Evolutionary conservation across 2,888 invertebrate genomes (phyloP).

Genomic region (Nomada lathburiana): DNA sequence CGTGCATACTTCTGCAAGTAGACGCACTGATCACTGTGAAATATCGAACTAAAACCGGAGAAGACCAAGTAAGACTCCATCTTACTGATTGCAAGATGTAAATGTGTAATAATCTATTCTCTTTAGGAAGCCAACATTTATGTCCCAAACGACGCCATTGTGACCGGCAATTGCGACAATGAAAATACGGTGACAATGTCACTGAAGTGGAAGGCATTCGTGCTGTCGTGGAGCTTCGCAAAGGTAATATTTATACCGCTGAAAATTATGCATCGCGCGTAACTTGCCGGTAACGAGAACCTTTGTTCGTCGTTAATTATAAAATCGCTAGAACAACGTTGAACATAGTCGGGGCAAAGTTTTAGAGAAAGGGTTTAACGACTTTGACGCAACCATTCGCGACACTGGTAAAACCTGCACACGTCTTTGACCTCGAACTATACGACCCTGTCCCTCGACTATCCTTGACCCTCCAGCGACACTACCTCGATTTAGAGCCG

Average conservation of each 20-base stretch:
- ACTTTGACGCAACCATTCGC: too few relatives aligned
- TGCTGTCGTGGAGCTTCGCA: slow-evolving; percentile 90
- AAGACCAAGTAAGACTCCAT: slow-evolving; percentile 83
- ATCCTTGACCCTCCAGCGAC: too few relatives aligned
- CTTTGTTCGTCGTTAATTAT: too few relatives aligned
- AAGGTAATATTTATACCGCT: slow-evolving; percentile 86
- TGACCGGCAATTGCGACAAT: slow-evolving; percentile 91
- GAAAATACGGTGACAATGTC: slow-evolving; percentile 90
- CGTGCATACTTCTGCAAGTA: slow-evolving; percentile 91
- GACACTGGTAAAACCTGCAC: too few relatives aligned
- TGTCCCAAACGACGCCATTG: slow-evolving; percentile 90
- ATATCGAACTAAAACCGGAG: slow-evolving; percentile 89
- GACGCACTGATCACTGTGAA: slow-evolving; percentile 90
- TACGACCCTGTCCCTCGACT: too few relatives aligned
- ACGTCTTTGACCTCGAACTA: too few relatives aligned
- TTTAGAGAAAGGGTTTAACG: too few relatives aligned
- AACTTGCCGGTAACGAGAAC: too few relatives aligned
- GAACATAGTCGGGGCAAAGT: too few relatives aligned
- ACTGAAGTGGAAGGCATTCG: slow-evolving; percentile 91
- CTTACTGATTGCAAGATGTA: too few relatives aligned
- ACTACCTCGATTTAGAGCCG: too few relatives aligned
- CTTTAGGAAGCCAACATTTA: slow-evolving; percentile 89
- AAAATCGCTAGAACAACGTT: too few relatives aligned
- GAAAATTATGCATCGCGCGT: background rate
- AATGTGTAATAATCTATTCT: background rate